These are phyloP conservation scores for Epinotia demarniana DNA, from an alignment of 2,888 invertebrate genomes.

Conservation along the genomic window DNA sequence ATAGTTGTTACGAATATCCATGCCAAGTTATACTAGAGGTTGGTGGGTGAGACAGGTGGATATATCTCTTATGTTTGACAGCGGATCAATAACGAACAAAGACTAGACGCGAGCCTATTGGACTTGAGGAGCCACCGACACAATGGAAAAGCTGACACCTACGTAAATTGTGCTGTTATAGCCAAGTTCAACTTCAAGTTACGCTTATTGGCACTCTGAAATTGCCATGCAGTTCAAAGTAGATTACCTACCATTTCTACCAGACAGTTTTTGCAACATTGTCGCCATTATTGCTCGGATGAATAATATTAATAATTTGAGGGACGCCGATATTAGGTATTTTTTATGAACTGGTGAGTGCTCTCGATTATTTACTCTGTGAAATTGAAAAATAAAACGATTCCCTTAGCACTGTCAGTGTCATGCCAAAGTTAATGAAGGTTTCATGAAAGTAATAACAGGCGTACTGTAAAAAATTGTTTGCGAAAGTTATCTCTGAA, in stretches of 20 bases:
- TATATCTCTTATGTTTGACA: not conserved
- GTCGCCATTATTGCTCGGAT: too few species aligned
- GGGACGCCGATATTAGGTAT: not conserved
- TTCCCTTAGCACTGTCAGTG: too few species aligned
- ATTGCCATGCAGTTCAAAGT: not conserved
- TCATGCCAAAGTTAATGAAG: too few species aligned
- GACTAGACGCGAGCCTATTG: constrained; percentile 16
- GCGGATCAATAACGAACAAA: not conserved
- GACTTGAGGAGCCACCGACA: not conserved
- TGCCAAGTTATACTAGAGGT: not conserved
- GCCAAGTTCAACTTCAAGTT: not conserved
- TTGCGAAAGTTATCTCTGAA: not conserved
- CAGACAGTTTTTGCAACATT: not conserved
- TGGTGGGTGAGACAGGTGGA: not conserved
- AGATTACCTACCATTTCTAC: not conserved
- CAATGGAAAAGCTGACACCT: constrained; percentile 13
- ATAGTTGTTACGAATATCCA: not conserved
- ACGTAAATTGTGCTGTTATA: constrained; percentile 4
- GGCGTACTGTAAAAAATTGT: too few species aligned
- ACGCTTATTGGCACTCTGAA: not conserved
- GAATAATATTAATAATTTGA: too few species aligned
- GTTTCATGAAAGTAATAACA: too few species aligned
- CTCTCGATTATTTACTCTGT: too few species aligned
- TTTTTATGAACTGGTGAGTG: too few species aligned
- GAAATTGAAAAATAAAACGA: too few species aligned